These are phyloP conservation scores for Naja naja DNA, from an alignment of 2,113 vertebrate genomes.

Conservation along the genomic window DNA sequence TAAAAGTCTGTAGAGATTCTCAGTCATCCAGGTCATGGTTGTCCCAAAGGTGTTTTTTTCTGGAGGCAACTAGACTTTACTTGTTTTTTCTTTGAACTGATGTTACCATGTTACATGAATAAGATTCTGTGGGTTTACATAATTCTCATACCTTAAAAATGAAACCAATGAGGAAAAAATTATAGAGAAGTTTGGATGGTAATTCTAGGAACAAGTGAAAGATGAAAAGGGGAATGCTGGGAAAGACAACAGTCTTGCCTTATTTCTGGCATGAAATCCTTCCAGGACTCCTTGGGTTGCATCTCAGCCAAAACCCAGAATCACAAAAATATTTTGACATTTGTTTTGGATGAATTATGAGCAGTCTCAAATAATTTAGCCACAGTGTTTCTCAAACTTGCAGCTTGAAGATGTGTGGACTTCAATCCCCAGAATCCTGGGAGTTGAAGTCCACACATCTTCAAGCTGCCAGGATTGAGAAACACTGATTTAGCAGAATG, in stretches of 20 bases:
- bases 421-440: neutral
- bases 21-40: too few relatives aligned
- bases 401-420: neutral
- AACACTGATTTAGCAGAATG: neutral
- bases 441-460: too few relatives aligned
- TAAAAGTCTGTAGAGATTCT: too few relatives aligned
- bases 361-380: neutral
- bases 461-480: too few relatives aligned
- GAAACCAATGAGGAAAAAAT: neutral
- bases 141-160: neutral
- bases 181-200: neutral
- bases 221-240: neutral
- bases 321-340: neutral
- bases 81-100: too few relatives aligned
- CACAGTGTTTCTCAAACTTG: neutral
- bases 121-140: neutral
- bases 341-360: neutral
- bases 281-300: neutral
- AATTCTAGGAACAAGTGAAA: neutral
- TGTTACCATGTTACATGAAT: neutral
- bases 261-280: neutral
- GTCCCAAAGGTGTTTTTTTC: too few relatives aligned
- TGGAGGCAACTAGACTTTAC: too few relatives aligned
- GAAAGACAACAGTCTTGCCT: neutral
- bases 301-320: neutral